Percentiles rank a stretch among this genome's conserved stretches.
Evolutionary conservation across 2,797 vertebrate genomes (phyloP).

Genomic region (Anas flavirostris): DNA sequence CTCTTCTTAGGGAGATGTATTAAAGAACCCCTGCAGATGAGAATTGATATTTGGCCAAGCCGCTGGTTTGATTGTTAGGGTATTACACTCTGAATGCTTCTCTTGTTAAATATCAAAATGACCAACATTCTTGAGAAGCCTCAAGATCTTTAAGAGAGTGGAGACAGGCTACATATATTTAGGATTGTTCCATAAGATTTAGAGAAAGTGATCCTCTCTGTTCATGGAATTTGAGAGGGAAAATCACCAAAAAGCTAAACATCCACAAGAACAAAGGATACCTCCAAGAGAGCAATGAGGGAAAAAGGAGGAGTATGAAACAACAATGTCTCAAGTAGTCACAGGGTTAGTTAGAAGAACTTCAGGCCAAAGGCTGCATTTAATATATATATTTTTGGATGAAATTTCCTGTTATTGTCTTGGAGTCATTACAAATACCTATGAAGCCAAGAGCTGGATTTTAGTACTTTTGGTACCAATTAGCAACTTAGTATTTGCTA

Average conservation of each 20-base stretch:
- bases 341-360: background rate
- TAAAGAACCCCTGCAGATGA: background rate
- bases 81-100: background rate
- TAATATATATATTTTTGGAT: background rate
- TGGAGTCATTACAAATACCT: background rate
- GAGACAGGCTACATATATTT: background rate
- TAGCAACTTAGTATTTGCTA: background rate
- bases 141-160: background rate
- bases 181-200: background rate
- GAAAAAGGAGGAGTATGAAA: background rate
- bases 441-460: background rate
- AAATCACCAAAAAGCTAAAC: background rate
- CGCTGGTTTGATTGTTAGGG: background rate
- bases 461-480: background rate
- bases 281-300: background rate
- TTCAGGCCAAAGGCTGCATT: background rate
- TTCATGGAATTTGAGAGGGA: background rate
- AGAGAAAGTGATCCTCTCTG: background rate
- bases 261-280: background rate
- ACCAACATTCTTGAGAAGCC: background rate
- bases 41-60: background rate
- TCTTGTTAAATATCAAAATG: background rate
- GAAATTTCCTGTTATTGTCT: background rate
- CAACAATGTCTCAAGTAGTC: background rate
- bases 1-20: background rate